Conservation (phyloP, 2,888 invertebrate genomes). For the Xestoiulus laeticollis region DNA sequence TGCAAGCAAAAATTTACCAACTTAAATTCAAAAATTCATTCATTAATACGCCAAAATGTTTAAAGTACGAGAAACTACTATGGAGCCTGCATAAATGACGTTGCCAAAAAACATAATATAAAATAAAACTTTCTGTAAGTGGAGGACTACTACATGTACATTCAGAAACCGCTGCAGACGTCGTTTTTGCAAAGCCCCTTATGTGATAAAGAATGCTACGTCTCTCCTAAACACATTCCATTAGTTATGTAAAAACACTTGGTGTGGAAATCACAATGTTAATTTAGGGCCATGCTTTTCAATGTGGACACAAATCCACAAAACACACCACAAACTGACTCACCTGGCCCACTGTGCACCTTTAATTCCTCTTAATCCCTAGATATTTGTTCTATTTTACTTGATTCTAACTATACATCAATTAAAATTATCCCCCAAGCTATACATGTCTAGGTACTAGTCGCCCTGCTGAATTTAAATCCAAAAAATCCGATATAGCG, state of each 20-base stretch:
- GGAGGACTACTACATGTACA: too few relatives aligned
- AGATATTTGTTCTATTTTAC: not conserved
- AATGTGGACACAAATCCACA: conserved; percentile 12
- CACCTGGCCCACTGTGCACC: conserved; percentile 50
- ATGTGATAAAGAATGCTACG: not conserved
- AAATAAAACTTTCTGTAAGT: too few relatives aligned
- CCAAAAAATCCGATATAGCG: not conserved
- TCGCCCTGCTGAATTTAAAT: not conserved
- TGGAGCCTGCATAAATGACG: not conserved
- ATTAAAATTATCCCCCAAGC: not conserved
- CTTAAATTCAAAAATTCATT: not conserved
- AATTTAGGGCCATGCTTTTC: conserved; percentile 38
- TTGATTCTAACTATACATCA: not conserved
- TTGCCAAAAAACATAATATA: not conserved
- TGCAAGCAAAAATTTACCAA: not conserved
- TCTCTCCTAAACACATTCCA: not conserved
- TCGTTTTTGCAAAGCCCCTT: not conserved
- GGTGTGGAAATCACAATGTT: not conserved
- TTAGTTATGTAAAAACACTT: not conserved
- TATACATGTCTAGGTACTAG: not conserved
- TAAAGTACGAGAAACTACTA: not conserved
- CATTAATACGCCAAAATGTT: not conserved
- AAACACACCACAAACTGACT: conserved; percentile 44
- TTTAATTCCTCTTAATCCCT: conserved; percentile 40
- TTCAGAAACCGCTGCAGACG: not conserved